Conservation (phyloP, 2,113 vertebrate genomes). For the Anoura caudifer region DNA sequence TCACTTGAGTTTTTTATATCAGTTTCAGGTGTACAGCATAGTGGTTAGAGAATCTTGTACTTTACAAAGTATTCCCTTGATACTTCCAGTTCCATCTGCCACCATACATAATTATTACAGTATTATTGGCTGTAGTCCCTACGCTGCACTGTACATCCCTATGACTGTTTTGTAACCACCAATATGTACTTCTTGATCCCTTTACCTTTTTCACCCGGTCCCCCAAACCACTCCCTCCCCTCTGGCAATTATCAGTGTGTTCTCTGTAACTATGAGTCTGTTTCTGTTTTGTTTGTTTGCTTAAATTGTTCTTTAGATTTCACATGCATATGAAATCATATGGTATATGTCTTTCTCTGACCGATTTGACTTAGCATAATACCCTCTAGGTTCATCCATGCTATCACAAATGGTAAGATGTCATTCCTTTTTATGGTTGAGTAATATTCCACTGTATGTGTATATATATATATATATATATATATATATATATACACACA, state of each 20-base stretch:
- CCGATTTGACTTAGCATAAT: neutral
- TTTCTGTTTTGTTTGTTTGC: neutral
- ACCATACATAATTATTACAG: neutral
- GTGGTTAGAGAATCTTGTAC: neutral
- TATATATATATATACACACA: too few relatives aligned
- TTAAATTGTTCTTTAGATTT: neutral
- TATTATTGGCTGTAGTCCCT: neutral
- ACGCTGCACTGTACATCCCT: neutral
- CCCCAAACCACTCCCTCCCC: neutral
- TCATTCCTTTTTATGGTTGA: neutral
- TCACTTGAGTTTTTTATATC: neutral
- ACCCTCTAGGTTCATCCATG: neutral
- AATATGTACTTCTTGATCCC: neutral
- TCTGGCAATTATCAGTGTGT: neutral
- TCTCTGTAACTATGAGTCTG: neutral
- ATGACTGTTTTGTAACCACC: neutral
- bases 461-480: too few relatives aligned
- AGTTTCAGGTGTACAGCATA: neutral
- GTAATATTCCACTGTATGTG: neutral
- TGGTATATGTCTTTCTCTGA: neutral
- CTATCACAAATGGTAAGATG: neutral
- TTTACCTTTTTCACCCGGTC: neutral
- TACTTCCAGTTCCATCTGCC: neutral
- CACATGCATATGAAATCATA: neutral
- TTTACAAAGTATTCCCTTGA: neutral